Base-by-base conservation (phyloP, 2,888 invertebrate species). In the Deilephila porcellus region DNA sequence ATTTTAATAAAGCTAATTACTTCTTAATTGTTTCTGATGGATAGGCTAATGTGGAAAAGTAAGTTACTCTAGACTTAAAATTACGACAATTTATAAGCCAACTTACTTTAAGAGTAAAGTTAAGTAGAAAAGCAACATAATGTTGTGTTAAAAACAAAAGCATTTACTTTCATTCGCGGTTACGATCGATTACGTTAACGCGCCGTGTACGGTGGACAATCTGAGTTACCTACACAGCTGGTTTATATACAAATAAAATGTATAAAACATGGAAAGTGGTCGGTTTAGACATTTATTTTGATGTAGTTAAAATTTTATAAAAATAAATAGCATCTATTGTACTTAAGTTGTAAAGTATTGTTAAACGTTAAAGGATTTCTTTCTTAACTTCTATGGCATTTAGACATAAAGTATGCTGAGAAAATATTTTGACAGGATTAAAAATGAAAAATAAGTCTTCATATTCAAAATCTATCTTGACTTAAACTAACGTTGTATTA, bases 81-180 rank as follows among this genome's bases (percentile, higher is more conserved):
- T 8, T 37, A 37, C 11, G 37, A 37, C 37, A 37, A 37, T 37
- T 1, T 37, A 8, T 8, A 37, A 37, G 8, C 37, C 8, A 8
- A 37, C 37, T 37, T 37, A 37, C 8, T 32, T 32, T 29, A 25
- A 60, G 20, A 60, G 20, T 17, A 60, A 17, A 17, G 4, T 19
- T 5, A 53, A 53, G 19, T 53, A 19, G 19, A 19, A 53, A 53
- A 19, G 53, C 53, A 19, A 53, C 53, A 19, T 53, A 29, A 11
- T 29, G 32, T 34, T 63, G 19, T 63, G 34, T 53, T 34, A 63
- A n/a, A 63, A 63, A 63, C 32, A 20, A 63, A 63, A 3, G 37
- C 63, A 34, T 19, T 63, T 63, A 63, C 63, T 63, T 63, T 63
- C 63, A 34, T 63, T 63, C 60, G 37, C 20, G 37, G 62, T 37